phyloP scores from a whole-genome alignment of 2,797 vertebrate species.

The Artibeus jamaicensis region DNA sequence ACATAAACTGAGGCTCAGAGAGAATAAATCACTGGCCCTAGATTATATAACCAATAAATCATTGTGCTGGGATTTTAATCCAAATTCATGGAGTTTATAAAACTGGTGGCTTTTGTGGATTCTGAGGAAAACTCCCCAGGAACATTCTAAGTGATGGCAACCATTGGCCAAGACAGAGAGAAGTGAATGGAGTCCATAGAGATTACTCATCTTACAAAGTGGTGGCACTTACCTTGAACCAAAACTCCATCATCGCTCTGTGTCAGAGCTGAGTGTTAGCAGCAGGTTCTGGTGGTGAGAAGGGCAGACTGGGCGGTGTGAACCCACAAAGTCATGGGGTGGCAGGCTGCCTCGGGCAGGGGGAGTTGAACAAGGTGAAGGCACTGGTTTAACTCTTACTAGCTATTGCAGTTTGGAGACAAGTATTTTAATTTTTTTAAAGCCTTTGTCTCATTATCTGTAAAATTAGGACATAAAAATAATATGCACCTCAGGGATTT shows the following conservation, averaged over 20 bases:
- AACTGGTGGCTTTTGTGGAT: neutral
- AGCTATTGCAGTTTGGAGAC: neutral
- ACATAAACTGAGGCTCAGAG: neutral
- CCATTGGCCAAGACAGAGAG: neutral
- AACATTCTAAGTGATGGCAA: neutral
- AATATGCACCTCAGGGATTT: neutral
- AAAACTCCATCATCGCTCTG: neutral
- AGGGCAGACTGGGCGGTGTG: neutral
- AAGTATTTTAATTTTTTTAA: constrained; percentile 12
- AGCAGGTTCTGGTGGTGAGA: accelerated
- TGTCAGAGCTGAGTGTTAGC: neutral
- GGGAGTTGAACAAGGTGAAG: neutral
- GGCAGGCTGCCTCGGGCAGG: neutral
- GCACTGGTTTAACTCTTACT: neutral
- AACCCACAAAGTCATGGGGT: accelerated
- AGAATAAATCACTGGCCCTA: neutral
- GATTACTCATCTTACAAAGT: neutral
- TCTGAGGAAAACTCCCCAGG: neutral
- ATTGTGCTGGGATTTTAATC: neutral
- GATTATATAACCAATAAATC: neutral
- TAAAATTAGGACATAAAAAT: neutral
- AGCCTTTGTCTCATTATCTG: neutral
- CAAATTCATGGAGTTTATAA: neutral
- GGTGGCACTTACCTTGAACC: neutral
- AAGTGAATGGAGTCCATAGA: neutral